Evolutionary conservation across 2,797 vertebrate genomes (phyloP), one percentile per base, ranked within the genome.

Genomic region (Anas capensis): DNA sequence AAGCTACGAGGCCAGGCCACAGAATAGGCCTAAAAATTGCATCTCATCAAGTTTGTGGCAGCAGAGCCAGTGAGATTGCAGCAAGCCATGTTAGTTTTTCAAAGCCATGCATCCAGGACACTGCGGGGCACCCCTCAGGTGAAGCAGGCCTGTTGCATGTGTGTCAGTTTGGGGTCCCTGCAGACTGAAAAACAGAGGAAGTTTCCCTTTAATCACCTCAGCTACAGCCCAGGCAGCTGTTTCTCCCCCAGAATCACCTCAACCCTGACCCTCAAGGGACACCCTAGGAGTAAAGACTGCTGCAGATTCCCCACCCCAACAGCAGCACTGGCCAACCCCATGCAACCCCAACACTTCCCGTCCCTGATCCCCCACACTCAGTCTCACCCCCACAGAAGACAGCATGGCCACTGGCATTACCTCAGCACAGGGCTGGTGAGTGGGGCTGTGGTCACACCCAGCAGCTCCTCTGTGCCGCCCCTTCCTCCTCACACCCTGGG

Each of bases 321-420:
- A n/a, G 23, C 31, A 68, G 21, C 13, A 14, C n/a, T 27, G 18
- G 33, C 27, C 38, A 36, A 21, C 4, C 33, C 29, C 0, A 0
- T 16, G 15, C 48, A 87, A 6, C 17, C 90, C 13, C 27, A 60
- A 29, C 5, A 16, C 11, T 12, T 31, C 36, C 54, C 5, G 4
- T 6, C 5, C 4, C 26, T 1, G 0, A 13, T 3, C 29, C 18
- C 29, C 4, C 31, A 36, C 2, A 14, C 14, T 21, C 21, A 1
- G 0, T 19, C 26, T 12, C 27, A 10, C 16, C 53, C 3, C 2
- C 0, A 0, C 4, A 6, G 68, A 23, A 31, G 31, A 6, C 33
- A 33, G 23, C 5, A 17, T 0, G 0, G n/a, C 33, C 14, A 0
- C 17, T 10, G 6, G 17, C 7, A 1, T 58, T 51, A 33, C n/a